These are phyloP conservation scores for Sminthurides aquaticus DNA, from an alignment of 2,888 invertebrate genomes.

Conservation along the genomic window DNA sequence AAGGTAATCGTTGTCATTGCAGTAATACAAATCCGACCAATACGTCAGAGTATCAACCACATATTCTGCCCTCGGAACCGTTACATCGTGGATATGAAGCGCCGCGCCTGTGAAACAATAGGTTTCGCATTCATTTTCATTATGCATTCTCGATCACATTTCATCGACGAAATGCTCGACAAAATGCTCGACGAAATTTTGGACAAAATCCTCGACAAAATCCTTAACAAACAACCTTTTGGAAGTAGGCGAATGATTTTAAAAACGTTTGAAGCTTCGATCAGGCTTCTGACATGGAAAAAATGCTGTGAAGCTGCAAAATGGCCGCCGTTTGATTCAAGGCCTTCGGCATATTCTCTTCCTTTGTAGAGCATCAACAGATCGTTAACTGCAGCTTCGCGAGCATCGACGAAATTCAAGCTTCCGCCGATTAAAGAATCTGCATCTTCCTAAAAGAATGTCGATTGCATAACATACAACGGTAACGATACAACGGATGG, in stretches of 20 bases:
- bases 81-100: constrained; percentile 45
- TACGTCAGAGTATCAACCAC: constrained; percentile 43
- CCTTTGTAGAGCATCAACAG: constrained; percentile 41
- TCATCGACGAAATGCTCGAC: too few species aligned
- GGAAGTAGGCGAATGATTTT: constrained; percentile 61
- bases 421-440: constrained; percentile 29
- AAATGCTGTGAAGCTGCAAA: constrained; percentile 63
- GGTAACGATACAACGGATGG: too few species aligned
- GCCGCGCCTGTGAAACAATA: constrained; percentile 43
- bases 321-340: constrained; percentile 43
- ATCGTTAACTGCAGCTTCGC: constrained; percentile 37
- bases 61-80: constrained; percentile 43
- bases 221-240: too few species aligned
- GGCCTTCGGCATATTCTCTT: constrained; percentile 37
- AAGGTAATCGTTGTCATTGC: constrained; percentile 34
- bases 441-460: constrained; percentile 24
- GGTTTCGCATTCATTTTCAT: background rate
- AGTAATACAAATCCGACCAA: constrained; percentile 44
- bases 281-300: constrained; percentile 55
- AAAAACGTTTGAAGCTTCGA: constrained; percentile 59
- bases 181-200: too few species aligned
- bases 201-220: too few species aligned
- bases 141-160: too few species aligned
- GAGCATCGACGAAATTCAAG: constrained; percentile 19
- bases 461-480: background rate